Base-by-base conservation (phyloP, 1,140 invertebrate species). In the Nasonia longicornis region DNA sequence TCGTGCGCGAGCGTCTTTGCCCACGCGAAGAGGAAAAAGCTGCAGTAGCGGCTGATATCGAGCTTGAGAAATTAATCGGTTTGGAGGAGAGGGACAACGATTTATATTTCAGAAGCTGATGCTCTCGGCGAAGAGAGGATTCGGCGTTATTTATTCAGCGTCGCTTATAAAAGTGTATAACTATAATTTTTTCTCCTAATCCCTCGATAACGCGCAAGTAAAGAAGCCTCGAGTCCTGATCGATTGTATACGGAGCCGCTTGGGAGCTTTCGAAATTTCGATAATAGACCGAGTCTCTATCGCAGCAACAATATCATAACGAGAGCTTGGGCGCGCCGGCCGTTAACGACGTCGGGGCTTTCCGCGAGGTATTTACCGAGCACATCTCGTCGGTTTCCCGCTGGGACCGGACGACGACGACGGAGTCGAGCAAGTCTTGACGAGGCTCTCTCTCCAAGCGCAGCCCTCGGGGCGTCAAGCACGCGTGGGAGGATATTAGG, bases 281-380 rank as follows among this genome's bases (percentile, higher is more conserved):
- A 74, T 78, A 80, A 80, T 80, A 74, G 69, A 69, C 45, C 20
- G 26, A 26, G 20, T 3, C 38, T 35, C 66, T 29, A 42, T 35
- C 38, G 77, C 26, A 45, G 3, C 48, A 42, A 74, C 71, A 78
- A 78, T 78, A 82, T 84, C 70, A 63, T 81, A 81, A 77, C 58
- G 80, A 79, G 82, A 71, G 82, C 69, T 78, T 35, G 42, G 52
- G 63, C 10, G 71, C 42, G 16, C 26, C 26, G 3, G 16, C 52
- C 29, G 35, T 72, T 84, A 85, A 84, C 79, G 80, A 84, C 82
- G 71, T 82, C 45, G 81, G 67, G 58, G 82, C 52, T 64, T 69
- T 75, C 67, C 22, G 35, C 76, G 64, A 81, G 75, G 71, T 86
- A 86, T 86, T 86, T 86, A 83, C 84, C 82, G 81, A 82, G 69